Percentiles rank a stretch among this genome's conserved stretches.
phyloP scores from a whole-genome alignment of 2,888 invertebrate species.

The Folsomia manolachei region DNA sequence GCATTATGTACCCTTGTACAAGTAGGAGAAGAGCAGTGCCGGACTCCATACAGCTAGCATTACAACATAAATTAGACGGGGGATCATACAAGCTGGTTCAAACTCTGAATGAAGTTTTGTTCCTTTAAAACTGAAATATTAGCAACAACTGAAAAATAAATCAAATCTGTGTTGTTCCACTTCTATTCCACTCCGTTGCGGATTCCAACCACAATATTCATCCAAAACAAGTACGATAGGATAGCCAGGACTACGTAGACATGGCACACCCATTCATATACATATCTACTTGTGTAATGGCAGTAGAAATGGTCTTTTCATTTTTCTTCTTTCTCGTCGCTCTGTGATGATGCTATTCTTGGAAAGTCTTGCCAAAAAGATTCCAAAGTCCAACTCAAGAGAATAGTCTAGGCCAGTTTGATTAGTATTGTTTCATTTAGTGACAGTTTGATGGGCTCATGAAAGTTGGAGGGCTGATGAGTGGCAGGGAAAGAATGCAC shows the following conservation, averaged over 20 bases:
- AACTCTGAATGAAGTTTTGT: background rate
- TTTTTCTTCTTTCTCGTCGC: background rate
- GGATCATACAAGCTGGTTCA: background rate
- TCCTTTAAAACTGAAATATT: background rate
- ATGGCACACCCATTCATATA: too few species aligned
- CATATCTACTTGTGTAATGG: background rate
- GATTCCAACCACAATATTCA: background rate
- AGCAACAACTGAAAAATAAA: background rate
- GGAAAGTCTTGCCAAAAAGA: background rate
- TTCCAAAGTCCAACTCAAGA: background rate
- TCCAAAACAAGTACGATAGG: background rate
- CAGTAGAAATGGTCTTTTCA: background rate
- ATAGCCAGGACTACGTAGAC: background rate
- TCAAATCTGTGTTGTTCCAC: background rate
- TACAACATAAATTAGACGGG: background rate
- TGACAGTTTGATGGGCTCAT: constrained; percentile 27
- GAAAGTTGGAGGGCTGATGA: constrained; percentile 22
- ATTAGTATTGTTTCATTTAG: constrained; percentile 29
- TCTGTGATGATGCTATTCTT: background rate
- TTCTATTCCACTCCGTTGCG: background rate
- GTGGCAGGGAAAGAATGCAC: constrained; percentile 7
- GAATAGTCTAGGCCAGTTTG: constrained; percentile 15
- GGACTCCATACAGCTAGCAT: background rate
- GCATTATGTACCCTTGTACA: too few species aligned
- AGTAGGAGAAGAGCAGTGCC: background rate